Base-by-base conservation (phyloP, 2,113 vertebrate genomes). In the Mormyrus lacerda region DNA sequence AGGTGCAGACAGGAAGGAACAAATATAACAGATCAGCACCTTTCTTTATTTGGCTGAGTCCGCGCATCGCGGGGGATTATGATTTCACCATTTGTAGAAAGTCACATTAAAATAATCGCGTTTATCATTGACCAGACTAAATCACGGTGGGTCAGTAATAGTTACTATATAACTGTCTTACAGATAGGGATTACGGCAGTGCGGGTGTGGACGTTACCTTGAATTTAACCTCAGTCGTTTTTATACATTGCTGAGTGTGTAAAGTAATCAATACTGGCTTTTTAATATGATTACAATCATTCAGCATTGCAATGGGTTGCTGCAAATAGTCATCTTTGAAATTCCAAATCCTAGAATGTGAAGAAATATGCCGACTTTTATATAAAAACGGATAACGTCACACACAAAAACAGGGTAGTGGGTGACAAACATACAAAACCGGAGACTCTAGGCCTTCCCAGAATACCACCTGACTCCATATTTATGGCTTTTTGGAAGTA, bases 251-350 rank as follows among this genome's bases (percentile, higher is more conserved):
- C 31, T 44, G 76, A 82, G 31, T 44, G 19, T 10, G 76, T 82
- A 9, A 24, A 76, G 61, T 44, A 6, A 89, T 89, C 88, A 85
- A 90, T 69, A 89, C 91, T 0, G 88, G 13, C 31, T 7, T 47
- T n/a, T 24, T 50, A 79, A 17, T 50, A 47, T 88, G 24, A 61
- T 35, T 58, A 27, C 15, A 24, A 13, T 31, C 61, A 69, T 69
- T 69, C 61, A 31, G 3, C 10, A 3, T 69, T 69, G 3, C 31
- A 69, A 31, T 53, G 50, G 13, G 17, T 53, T 53, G 50, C 50
- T 53, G 13, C 3, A 15, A 53, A 27, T 65, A 27, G 61, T 69
- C 61, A 31, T 69, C 27, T 69, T n/a, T 65, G n/a, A 65, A 65
- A 27, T 27, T 31, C 9, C 61, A 69, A 13, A 69, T 69, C n/a